Evolutionary conservation across 2,113 vertebrate genomes (phyloP), one percentile per base, ranked within the genome.

Genomic region (Eupsittula cactorum): DNA sequence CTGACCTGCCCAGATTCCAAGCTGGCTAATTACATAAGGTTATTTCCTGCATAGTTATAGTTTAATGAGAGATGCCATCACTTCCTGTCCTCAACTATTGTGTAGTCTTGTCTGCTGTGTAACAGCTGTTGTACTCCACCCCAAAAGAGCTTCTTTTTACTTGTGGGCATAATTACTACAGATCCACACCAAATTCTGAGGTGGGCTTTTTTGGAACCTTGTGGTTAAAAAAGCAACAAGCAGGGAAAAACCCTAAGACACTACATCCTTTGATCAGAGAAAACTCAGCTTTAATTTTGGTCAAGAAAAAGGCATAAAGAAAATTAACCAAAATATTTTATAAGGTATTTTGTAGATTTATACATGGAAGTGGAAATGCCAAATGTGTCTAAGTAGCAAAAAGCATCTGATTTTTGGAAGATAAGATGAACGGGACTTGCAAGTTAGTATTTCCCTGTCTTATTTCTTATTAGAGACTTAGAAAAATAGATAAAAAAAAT

Each of bases 41-140:
- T 93, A 94, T 93, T 96, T 95, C 85, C 89, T 91, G 84, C 81
- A 74, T 90, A 91, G 82, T 70, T 83, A 42, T 79, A 86, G 55
- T 89, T 96, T 78, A 76, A 49, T 89, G 70, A 73, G 82, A 53
- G 84, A 94, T 96, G 86, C 50, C 92, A 89, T 96, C 94, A 92
- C 85, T 96, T 95, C 89, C 95, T 73, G 68, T 81, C 73, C 82
- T 78, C 23, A 88, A 74, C 78, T 55, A 64, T 39, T 81, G 73
- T 76, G 44, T 75, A 60, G 50, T 55, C 50, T 41, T 50, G 35
- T 86, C 60, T 83, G 63, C 71, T 88, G 29, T 39, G 42, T 53
- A 74, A 74, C 20, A 88, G 68, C 68, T 67, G n/a, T 16, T 73
- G 71, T 41, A 10, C 37, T 73, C 46, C 9, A 1, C 33, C 27